Evolutionary conservation across 2,797 vertebrate species (phyloP).

Genomic region (Coregonus suidteri): DNA sequence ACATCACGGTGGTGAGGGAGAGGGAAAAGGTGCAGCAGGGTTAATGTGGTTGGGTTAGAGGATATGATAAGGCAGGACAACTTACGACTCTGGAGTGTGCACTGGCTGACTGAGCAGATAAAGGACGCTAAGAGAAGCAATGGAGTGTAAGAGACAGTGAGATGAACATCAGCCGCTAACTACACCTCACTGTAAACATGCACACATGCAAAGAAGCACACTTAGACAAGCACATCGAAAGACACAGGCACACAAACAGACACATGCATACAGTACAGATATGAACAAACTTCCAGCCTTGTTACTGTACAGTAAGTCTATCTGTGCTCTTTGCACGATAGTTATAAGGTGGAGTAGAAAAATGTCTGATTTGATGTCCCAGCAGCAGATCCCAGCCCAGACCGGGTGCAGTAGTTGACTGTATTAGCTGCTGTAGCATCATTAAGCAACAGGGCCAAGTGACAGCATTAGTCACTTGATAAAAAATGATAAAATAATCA

Average conservation of each 20-base stretch:
- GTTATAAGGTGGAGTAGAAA: slow-evolving; percentile 62
- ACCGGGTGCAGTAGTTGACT: slow-evolving; percentile 58
- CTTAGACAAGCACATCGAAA: slow-evolving; percentile 1
- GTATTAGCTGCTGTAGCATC: slow-evolving; percentile 44
- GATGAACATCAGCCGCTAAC: slow-evolving; percentile 8
- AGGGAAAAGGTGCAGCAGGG: slow-evolving; percentile 34
- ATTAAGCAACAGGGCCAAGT: slow-evolving; percentile 61
- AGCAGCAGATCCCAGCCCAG: slow-evolving; percentile 30
- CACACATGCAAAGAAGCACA: slow-evolving; percentile 11
- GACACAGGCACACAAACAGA: slow-evolving; percentile 4
- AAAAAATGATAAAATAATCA: slow-evolving; percentile 72
- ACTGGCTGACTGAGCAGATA: slow-evolving; percentile 68
- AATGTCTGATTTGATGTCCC: slow-evolving; percentile 62
- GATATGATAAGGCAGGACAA: slow-evolving; percentile 22
- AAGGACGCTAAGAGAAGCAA: slow-evolving; percentile 61
- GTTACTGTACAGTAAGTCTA: slow-evolving; percentile 36
- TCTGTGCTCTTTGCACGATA: slow-evolving; percentile 47
- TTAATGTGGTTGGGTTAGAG: slow-evolving; percentile 51
- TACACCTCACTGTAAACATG: not conserved
- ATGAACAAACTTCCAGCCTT: slow-evolving; percentile 19
- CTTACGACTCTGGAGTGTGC: slow-evolving; percentile 70
- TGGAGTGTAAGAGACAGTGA: not conserved
- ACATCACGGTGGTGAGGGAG: slow-evolving; percentile 54
- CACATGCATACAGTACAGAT: slow-evolving; percentile 5
- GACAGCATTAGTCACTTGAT: slow-evolving; percentile 68